Evolutionary conservation across 1,140 invertebrate genomes (phyloP), one percentile per base, ranked within the genome.

Genomic region (Micrasema longulum): DNA sequence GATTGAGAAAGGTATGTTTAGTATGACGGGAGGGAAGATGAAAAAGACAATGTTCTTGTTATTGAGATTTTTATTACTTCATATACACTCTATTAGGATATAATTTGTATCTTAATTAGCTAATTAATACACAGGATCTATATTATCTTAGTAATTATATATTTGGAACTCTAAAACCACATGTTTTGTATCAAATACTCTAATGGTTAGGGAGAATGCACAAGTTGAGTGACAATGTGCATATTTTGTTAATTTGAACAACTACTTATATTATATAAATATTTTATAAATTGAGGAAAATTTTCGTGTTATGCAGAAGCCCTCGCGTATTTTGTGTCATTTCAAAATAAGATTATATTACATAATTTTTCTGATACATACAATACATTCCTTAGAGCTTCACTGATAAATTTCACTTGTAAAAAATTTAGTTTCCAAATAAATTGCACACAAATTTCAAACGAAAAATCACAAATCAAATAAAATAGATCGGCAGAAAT

Each of bases 131-230:
- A 69, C 53, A 52, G 16, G 45, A 63, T 67, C 57, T 55, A 73
- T 73, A 68, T n/a, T n/a, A n/a, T 69, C 53, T 69, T 73, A 73
- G 62, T 57, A 41, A 67, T 52, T 45, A 69, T 60, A 72, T 67
- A 67, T 68, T 73, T 73, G 71, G 71, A 73, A 73, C 65, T 68
- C 71, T 73, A 69, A 72, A 67, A 73, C 71, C 71, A 48, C 57
- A 68, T 69, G n/a, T n/a, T n/a, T 63, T 43, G 65, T 73, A 72
- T 72, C 52, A 60, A 60, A 72, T 72, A 72, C 65, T 62, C 53
- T 36, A 69, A 60, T 57, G 63, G 41, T 57, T 67, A 60, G 52
- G 50, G 55, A 14, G n/a, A 41, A n/a, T n/a, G 45, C 52, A 45
- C 22, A 9, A 63, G 38, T 14, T 43, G 38, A 47, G 38, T 18